phyloP scores from a whole-genome alignment of 2,797 vertebrate genomes.

The Mus minutoides region DNA sequence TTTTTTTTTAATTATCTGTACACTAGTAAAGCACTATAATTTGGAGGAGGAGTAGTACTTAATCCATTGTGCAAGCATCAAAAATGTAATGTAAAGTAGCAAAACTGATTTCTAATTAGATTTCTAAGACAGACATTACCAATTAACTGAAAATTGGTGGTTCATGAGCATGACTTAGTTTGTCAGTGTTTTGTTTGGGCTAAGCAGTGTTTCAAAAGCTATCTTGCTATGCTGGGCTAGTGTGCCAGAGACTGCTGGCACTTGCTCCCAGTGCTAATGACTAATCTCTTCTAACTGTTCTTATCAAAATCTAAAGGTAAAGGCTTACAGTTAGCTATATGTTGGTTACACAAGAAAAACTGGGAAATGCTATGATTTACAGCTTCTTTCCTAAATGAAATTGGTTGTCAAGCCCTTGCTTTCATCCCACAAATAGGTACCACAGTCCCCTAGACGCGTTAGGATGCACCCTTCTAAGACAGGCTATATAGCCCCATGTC shows the following conservation, averaged over 20 bases:
- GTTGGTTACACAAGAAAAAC: background rate
- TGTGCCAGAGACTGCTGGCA: background rate
- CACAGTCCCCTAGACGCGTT: background rate
- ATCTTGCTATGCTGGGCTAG: background rate
- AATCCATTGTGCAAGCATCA: background rate
- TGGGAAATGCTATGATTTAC: background rate
- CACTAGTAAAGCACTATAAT: background rate
- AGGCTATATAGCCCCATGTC: background rate
- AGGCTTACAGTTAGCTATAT: constrained; percentile 27
- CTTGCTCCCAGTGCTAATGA: background rate
- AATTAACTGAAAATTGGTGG: background rate
- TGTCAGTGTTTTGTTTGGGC: background rate
- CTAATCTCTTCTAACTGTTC: constrained; percentile 2
- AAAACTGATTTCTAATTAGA: constrained; percentile 43
- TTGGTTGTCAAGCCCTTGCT: background rate
- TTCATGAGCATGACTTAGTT: background rate
- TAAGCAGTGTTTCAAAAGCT: background rate
- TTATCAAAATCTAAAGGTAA: constrained; percentile 13
- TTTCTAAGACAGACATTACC: constrained; percentile 42
- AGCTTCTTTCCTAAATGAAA: background rate
- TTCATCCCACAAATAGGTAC: background rate
- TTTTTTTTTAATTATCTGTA: constrained; percentile 1
- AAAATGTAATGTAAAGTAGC: background rate
- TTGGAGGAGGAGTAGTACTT: background rate
- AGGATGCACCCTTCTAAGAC: background rate